phyloP scores from a whole-genome alignment of 2,797 vertebrate species.

The Fringilla coelebs region DNA sequence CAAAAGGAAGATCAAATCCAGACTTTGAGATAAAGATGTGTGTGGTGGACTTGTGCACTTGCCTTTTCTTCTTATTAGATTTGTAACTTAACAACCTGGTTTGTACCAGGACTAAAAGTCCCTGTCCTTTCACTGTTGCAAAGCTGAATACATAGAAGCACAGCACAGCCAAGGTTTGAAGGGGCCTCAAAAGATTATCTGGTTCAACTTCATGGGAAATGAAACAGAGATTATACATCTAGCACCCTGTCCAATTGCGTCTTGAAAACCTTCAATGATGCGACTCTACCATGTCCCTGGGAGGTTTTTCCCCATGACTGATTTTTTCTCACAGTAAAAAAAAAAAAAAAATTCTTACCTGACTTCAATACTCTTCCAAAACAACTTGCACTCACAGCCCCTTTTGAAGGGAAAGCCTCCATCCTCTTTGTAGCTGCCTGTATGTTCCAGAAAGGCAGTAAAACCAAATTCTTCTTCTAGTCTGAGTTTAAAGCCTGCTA shows the following conservation, averaged over 20 bases:
- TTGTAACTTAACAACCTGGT: neutral
- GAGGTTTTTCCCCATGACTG: neutral
- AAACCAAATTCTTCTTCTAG: neutral
- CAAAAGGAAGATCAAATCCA: neutral
- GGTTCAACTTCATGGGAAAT: neutral
- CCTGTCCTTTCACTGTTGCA: neutral
- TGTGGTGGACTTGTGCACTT: neutral
- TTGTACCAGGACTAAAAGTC: neutral
- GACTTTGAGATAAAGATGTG: neutral
- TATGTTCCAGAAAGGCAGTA: neutral
- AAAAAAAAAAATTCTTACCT: neutral
- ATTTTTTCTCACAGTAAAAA: neutral
- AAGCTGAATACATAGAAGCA: neutral
- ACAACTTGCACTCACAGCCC: neutral
- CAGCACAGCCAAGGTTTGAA: neutral
- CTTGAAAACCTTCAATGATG: neutral
- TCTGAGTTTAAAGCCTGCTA: neutral
- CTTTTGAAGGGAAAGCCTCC: neutral
- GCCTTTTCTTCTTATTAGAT: neutral
- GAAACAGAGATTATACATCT: neutral
- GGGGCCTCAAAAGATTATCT: neutral
- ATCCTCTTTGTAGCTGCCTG: neutral
- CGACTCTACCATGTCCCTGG: neutral
- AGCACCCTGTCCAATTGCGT: neutral
- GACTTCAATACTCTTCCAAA: neutral